Conservation (phyloP, 2,113 vertebrate species). For the Gobiocypris rarus region DNA sequence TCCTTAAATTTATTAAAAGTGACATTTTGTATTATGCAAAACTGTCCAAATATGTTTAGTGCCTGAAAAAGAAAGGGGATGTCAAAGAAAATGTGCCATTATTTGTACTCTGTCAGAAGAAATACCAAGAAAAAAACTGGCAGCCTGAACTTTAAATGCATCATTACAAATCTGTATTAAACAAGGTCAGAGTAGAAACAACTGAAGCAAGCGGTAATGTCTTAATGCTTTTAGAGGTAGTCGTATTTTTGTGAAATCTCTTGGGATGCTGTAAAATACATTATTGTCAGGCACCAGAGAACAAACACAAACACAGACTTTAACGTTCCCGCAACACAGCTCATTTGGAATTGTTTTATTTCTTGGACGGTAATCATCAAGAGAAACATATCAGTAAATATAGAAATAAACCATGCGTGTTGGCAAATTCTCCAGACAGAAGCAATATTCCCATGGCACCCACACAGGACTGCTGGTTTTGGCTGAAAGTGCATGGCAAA, state of each 20-base stretch:
- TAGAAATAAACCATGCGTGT: slow-evolving; percentile 29
- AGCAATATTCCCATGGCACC: background rate
- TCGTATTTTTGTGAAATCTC: slow-evolving; percentile 15
- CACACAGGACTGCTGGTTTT: background rate
- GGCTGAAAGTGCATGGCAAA: background rate
- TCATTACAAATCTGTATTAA: slow-evolving; percentile 23
- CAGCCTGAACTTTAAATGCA: slow-evolving; percentile 15
- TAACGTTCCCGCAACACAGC: background rate
- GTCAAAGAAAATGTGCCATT: slow-evolving; percentile 12
- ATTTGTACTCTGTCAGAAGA: background rate
- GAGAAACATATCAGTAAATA: slow-evolving; percentile 22
- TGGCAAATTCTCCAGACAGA: slow-evolving; percentile 24
- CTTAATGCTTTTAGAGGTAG: slow-evolving; percentile 2
- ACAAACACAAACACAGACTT: background rate
- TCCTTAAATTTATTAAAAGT: background rate
- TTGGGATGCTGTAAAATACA: slow-evolving; percentile 1
- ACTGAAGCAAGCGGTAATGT: background rate
- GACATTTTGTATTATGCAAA: background rate
- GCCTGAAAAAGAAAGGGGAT: background rate
- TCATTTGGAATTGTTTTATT: slow-evolving; percentile 22
- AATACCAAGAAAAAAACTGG: background rate
- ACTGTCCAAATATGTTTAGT: background rate
- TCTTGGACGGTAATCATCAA: slow-evolving; percentile 16
- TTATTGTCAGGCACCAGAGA: slow-evolving; percentile 11
- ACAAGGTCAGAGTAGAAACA: background rate